phyloP scores from a whole-genome alignment of 2,888 invertebrate genomes.

The Octonoba sinensis region DNA sequence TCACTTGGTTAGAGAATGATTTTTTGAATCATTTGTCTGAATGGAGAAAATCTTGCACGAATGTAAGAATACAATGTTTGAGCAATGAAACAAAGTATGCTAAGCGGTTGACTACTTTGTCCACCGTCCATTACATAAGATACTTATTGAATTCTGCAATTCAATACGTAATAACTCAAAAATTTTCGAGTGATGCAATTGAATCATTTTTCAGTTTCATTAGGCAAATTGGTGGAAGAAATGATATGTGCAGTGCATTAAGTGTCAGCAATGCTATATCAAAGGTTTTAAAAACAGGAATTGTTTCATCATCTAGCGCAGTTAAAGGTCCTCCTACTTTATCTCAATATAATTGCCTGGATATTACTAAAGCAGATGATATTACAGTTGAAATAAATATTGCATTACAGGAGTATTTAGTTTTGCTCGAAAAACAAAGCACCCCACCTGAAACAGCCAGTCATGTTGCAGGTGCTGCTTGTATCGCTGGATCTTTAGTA shows the following conservation, averaged over 20 bases:
- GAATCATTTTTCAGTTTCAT: slow-evolving; percentile 2
- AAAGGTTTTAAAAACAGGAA: background rate
- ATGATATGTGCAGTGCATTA: background rate
- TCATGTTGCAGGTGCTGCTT: background rate
- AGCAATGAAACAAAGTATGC: background rate
- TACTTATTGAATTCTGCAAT: background rate
- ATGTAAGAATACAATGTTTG: background rate
- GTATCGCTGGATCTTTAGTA: background rate
- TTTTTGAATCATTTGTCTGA: background rate
- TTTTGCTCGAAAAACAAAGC: too few relatives aligned
- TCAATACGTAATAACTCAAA: background rate
- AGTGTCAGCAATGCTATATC: background rate
- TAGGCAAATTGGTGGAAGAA: background rate
- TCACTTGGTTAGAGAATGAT: background rate
- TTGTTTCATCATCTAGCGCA: background rate
- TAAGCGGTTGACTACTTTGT: background rate
- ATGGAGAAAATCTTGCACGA: too few relatives aligned
- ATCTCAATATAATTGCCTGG: too few relatives aligned
- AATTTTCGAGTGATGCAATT: background rate
- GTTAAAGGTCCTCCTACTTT: background rate
- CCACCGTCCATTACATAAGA: background rate
- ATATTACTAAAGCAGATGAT: too few relatives aligned
- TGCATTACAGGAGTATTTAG: too few relatives aligned
- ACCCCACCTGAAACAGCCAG: too few relatives aligned
- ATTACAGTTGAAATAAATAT: too few relatives aligned